Evolutionary conservation across 2,113 vertebrate genomes (phyloP).

Genomic region (Cettia cetti): DNA sequence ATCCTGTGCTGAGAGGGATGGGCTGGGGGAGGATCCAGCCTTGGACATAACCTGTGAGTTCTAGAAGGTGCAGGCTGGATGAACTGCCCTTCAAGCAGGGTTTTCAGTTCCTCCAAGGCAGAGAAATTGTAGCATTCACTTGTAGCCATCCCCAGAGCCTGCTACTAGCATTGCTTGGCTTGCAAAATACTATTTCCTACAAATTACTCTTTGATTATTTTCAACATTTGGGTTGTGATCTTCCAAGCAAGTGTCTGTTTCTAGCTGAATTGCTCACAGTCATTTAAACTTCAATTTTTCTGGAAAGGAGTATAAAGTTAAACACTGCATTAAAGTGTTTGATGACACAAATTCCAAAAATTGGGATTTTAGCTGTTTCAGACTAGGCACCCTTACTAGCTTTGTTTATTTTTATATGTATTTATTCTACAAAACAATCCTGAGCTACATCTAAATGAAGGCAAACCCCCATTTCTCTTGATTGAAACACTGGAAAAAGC

Average conservation of each 20-base stretch:
- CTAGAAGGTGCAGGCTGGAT: not conserved
- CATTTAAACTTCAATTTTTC: not conserved
- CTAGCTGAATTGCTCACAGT: not conserved
- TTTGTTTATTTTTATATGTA: not conserved
- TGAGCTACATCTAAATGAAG: not conserved
- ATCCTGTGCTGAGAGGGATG: not conserved
- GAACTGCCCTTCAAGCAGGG: not conserved
- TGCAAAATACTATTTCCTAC: not conserved
- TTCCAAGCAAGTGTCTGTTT: not conserved
- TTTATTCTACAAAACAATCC: not conserved
- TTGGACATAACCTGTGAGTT: not conserved
- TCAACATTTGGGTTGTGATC: not conserved
- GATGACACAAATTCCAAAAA: not conserved
- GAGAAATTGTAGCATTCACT: not conserved
- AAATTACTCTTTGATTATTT: not conserved
- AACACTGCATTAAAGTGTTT: not conserved
- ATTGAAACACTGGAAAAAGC: fast-evolving
- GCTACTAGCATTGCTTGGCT: not conserved
- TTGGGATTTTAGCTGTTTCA: not conserved
- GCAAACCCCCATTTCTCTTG: not conserved
- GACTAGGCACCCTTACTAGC: not conserved
- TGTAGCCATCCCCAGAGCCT: not conserved
- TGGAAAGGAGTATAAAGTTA: not conserved
- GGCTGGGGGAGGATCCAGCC: not conserved
- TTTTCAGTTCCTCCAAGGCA: not conserved